Evolutionary conservation across 2,797 vertebrate genomes (phyloP).

Genomic region (Tokudaia tokunoshimensis): DNA sequence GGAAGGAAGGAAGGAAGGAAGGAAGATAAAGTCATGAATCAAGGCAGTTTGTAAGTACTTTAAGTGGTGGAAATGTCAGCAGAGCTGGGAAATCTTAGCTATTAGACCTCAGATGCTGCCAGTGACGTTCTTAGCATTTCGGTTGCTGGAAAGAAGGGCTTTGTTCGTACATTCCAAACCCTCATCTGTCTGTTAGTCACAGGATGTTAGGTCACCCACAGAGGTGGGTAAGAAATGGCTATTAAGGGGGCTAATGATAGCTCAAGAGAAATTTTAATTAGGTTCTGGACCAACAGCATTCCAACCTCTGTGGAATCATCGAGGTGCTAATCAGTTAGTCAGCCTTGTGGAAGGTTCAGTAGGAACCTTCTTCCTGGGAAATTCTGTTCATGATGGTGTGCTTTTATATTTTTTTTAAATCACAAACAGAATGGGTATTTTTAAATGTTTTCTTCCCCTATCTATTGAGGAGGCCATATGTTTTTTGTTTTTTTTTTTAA

Average conservation of each 20-base stretch:
- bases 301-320: not conserved
- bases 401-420: not conserved
- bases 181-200: not conserved
- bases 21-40: not conserved
- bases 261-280: not conserved
- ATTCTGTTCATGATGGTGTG: not conserved
- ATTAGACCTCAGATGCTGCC: not conserved
- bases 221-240: not conserved
- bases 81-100: not conserved
- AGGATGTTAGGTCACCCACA: not conserved
- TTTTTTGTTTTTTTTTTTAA: not conserved
- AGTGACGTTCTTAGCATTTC: not conserved
- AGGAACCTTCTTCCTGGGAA: not conserved
- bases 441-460: not conserved
- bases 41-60: not conserved
- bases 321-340: not conserved
- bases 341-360: too few species aligned
- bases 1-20: not conserved
- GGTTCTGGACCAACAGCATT: not conserved
- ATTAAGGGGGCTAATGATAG: not conserved
- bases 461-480: not conserved
- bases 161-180: not conserved
- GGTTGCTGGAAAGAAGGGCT: not conserved
- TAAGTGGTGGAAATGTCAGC: not conserved
- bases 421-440: not conserved